Evolutionary conservation across 2,888 invertebrate genomes (phyloP).

Genomic region (Erynnis tages): DNA sequence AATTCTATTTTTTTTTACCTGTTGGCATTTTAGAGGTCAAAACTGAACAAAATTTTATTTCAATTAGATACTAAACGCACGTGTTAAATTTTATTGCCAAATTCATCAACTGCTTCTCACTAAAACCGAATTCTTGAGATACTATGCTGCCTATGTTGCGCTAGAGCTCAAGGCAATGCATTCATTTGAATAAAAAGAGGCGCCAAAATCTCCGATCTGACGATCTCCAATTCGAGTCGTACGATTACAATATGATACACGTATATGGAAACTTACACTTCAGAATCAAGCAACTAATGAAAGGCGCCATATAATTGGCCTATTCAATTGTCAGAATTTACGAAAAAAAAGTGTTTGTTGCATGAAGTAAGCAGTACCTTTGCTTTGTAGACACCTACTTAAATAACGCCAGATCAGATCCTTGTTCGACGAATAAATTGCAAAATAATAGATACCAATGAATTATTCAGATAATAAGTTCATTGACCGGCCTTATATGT

Average conservation of each 20-base stretch:
- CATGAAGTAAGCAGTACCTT: conserved; percentile 22
- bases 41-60: too few species aligned
- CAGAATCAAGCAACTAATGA: not conserved
- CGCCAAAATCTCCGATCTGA: not conserved
- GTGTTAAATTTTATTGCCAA: too few species aligned
- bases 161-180: not conserved
- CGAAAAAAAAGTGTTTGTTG: conserved; percentile 26
- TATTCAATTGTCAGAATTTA: conserved; percentile 13
- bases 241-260: conserved; percentile 4
- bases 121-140: too few species aligned
- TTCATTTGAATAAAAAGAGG: conserved; percentile 1
- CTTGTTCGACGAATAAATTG: conserved; percentile 35
- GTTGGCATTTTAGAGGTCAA: too few species aligned
- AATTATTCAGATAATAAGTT: conserved; percentile 50
- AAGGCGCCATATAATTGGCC: conserved; percentile 15
- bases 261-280: conserved; percentile 6
- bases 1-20: too few species aligned
- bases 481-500: conserved; percentile 60
- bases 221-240: not conserved
- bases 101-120: too few species aligned
- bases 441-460: conserved; percentile 39
- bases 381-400: conserved; percentile 16
- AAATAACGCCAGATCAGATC: conserved; percentile 32
- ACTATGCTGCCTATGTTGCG: not conserved
- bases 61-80: too few species aligned